Evolutionary conservation across 2,888 invertebrate species (phyloP), one percentile per base, ranked within the genome.

Genomic region (Drosophila aldrichi): DNA sequence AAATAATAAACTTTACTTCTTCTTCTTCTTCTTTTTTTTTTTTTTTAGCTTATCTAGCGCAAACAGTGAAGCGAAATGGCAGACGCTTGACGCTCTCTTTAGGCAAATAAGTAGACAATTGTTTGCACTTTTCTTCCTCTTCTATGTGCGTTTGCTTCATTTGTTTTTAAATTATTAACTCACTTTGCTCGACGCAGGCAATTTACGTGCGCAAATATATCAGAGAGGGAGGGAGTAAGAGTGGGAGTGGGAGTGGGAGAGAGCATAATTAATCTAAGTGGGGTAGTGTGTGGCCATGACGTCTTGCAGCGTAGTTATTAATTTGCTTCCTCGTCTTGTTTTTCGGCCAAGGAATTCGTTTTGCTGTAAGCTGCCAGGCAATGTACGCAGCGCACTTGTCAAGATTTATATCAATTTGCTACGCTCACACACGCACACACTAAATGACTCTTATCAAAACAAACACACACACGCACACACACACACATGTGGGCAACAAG

Each of bases 381-480:
- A 66, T 77, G 70, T 67, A 65, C 61, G 69, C 78, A 72, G 74
- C 79, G 81, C 79, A 77, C 82, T 87, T 87, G 82, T 79, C 82
- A 84, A 82, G 87, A 86, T 86, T 86, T 86, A 84, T 86, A 86
- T 86, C 86, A 84, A 82, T 86, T 86, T 84, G 68, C 70, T 75
- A 62, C 71, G 70, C 78, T 60, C 73, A 54, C 63, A 65, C 54
- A 65, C 52, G 62, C 36, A 49, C 60, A 48, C 46, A 60, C 67
- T 69, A 75, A 80, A 80, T 80, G 72, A 81, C 68, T 81, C 77
- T 81, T 81, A 81, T 81, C 81, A 74, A 77, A 77, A 64, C 43
- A 67, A 74, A 64, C 43, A 67, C 46, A 58, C n/a, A n/a, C n/a
- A n/a, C n/a, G n/a, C n/a, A n/a, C 48, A 61, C 20, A 64, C 32